These are phyloP conservation scores for Kryphioiulus occultus DNA, from an alignment of 2,888 invertebrate species.

Conservation along the genomic window DNA sequence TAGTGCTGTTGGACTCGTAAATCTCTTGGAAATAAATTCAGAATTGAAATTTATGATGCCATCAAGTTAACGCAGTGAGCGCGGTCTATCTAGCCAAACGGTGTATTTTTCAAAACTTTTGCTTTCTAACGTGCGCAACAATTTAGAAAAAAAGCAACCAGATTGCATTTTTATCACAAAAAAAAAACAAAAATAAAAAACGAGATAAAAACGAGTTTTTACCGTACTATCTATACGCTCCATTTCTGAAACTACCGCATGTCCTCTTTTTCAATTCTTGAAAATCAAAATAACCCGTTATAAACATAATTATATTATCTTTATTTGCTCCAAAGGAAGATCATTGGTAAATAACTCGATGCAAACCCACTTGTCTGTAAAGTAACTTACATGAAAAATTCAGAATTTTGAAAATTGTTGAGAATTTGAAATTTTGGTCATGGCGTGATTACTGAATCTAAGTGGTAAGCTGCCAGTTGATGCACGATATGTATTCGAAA, in stretches of 20 bases:
- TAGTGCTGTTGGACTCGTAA: conserved; percentile 28
- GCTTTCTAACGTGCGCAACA: neutral
- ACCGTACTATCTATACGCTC: neutral
- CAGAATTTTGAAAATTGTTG: too few species aligned
- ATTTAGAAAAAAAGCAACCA: conserved; percentile 20
- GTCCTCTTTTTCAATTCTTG: neutral
- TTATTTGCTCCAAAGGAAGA: too few species aligned
- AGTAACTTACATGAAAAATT: too few species aligned
- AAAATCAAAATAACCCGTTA: neutral
- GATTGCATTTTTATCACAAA: neutral
- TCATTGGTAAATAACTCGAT: too few species aligned
- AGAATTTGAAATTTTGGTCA: too few species aligned
- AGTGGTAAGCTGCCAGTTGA: too few species aligned
- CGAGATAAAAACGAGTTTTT: neutral
- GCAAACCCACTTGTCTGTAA: too few species aligned
- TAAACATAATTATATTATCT: too few species aligned
- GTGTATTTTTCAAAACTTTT: conserved; percentile 4
- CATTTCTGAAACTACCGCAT: neutral
- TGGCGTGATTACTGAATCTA: too few species aligned
- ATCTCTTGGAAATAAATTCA: conserved; percentile 37
- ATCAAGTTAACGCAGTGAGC: conserved; percentile 36
- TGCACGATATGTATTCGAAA: too few species aligned
- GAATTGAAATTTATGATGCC: conserved; percentile 26
- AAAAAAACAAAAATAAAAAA: neutral
- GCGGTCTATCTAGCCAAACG: neutral